Percentiles rank a stretch among this genome's conserved stretches.
phyloP scores from a whole-genome alignment of 2,797 vertebrate genomes.

The Aselliscus stoliczkanus region DNA sequence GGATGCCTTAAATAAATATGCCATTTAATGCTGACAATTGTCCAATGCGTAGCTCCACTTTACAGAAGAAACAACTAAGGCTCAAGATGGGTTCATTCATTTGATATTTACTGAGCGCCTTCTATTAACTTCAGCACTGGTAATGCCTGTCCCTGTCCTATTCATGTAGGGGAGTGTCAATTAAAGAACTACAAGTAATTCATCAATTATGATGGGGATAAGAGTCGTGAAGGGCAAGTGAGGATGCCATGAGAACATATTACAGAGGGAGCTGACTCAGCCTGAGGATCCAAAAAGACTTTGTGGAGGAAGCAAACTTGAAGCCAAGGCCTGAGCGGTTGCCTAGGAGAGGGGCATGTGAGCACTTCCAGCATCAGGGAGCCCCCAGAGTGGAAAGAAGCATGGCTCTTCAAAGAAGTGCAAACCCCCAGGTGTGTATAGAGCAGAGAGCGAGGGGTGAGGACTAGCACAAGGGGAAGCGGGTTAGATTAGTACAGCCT shows the following conservation, averaged over 20 bases:
- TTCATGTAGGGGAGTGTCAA: not conserved
- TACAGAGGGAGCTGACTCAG: not conserved
- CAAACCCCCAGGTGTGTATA: fast-evolving
- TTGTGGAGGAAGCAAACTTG: not conserved
- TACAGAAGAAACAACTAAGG: not conserved
- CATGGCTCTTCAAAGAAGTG: not conserved
- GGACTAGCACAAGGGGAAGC: not conserved
- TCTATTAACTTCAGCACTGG: not conserved
- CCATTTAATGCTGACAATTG: not conserved
- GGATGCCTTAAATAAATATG: not conserved
- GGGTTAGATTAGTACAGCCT: not conserved
- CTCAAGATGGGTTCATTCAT: not conserved
- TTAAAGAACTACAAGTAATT: not conserved
- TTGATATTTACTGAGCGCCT: not conserved
- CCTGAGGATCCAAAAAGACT: not conserved
- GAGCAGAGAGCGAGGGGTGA: not conserved
- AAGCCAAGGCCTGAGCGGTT: not conserved
- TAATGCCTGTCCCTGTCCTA: not conserved
- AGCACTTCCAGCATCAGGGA: not conserved
- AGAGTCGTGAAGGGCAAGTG: not conserved
- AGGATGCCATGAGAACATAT: not conserved
- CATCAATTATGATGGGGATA: not conserved
- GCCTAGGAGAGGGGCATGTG: too few species aligned
- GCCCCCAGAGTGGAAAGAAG: not conserved
- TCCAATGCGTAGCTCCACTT: not conserved